Evolutionary conservation across 2,888 invertebrate genomes (phyloP), one percentile per base, ranked within the genome.

Genomic region (Pharmacophagus antenor): DNA sequence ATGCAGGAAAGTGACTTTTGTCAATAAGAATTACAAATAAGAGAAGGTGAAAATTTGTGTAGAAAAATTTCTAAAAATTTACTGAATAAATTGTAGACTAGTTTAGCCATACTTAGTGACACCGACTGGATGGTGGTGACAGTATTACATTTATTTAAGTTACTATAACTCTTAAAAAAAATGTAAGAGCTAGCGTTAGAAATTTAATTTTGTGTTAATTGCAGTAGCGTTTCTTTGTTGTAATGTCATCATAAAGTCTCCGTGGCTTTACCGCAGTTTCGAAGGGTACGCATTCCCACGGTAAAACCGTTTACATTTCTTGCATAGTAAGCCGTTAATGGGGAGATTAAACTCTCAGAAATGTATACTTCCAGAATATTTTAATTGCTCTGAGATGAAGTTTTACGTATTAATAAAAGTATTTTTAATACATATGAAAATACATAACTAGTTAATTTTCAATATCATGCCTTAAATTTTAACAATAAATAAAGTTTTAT

Each of bases 301-400:
- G 47, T 22, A 47, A 47, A 47, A 22, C 47, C 47, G 47, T 18
- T 47, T 22, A 22, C 22, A 47, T 47, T 47, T 20, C 22, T 47
- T 22, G 22, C 21, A 47, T 47, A 47, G 21, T 22, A 22, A 47
- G 47, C 22, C 47, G 22, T 10, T 15, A 41, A 15, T 10, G 12
- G 1, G 1, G 18, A 47, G 47, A 8, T 47, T 22, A 47, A 20
- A 22, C 21, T 22, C n/a, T 47, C 22, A 47, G 21, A 15, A 22
- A 6, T 44, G n/a, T 47, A 22, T 22, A 47, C 44, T 47, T 47
- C 22, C 15, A 22, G 4, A n/a, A 12, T 47, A 5, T 46, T 47
- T 47, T 22, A 21, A 47, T 20, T 18, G 47, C 47, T 22, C 22
- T 47, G 7, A 44, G 42, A 44, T 44, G 17, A n/a, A 1, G 15